Base-by-base conservation (phyloP, 2,888 invertebrate species). In the Tribolium freemani region DNA sequence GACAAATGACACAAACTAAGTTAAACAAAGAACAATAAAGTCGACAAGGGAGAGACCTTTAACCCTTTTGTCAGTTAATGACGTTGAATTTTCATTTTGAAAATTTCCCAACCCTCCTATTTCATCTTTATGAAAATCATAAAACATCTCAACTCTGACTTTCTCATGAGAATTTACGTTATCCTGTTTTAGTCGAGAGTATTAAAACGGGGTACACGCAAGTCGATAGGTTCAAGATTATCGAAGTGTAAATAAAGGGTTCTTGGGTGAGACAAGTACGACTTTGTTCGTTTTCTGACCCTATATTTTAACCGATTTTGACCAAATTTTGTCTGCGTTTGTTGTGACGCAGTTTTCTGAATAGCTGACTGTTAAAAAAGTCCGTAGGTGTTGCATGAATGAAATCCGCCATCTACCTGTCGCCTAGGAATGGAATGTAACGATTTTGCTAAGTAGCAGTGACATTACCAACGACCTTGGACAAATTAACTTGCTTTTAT, bases 231-330 rank as follows among this genome's bases (percentile, higher is more conserved):
- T 51, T 9, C 8, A 10, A 51, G 44, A 64, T 64, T 64, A 64
- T 64, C 54, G 64, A 31, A 51, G 64, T 64, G 53, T 54, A 64
- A 64, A 64, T 64, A 64, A 54, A 64, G 64, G 63, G 63, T 61
- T 50, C 31, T 44, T 45, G 64, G 31, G 21, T 20, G n/a, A 56
- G 56, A 58, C 45, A 44, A 58, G 45, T 45, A 38, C 57, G 38
- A 57, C 57, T 30, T 57, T 57, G 38, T 57, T 30, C 9, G 10
- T 6, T 26, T 21, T 16, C 21, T 38, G 1, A 38, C 8, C 38
- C 38, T 8, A 31, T 8, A 38, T 38, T 16, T 48, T 11, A 2
- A n/a, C 45, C 45, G 10, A 11, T 45, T 45, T 16, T 26, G 4
- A 26, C 26, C 26, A 26, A 26, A 26, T 26, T 26, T 26, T 26